A percentile compares a stretch with the other conserved stretches of the same genome.
phyloP scores from a whole-genome alignment of 2,888 invertebrate species.

The Drosophila pullipes region DNA sequence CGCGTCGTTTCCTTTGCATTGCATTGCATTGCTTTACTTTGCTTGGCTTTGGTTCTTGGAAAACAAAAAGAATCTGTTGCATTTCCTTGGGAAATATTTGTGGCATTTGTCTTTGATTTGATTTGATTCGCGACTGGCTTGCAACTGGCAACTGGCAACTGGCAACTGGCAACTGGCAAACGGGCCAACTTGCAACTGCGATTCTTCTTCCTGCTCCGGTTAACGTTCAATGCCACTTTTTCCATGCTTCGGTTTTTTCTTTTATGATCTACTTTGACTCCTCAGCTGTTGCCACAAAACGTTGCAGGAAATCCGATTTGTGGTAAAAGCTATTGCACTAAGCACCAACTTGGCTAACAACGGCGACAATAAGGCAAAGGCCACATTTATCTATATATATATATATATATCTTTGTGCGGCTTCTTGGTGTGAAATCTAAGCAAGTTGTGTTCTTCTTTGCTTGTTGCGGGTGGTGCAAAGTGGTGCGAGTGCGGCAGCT shows the following conservation, averaged over 20 bases:
- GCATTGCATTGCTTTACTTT: background rate
- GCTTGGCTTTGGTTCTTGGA: constrained; percentile 55
- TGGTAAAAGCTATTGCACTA: constrained; percentile 74
- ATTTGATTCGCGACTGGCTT: constrained; percentile 39
- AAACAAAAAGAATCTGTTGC: constrained; percentile 77
- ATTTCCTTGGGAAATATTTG: constrained; percentile 82
- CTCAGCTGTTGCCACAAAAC: constrained; percentile 62
- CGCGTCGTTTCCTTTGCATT: constrained; percentile 49
- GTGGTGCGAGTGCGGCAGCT: constrained; percentile 7
- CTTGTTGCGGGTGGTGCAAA: constrained; percentile 39
- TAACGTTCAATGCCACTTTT: constrained; percentile 43
- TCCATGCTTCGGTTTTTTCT: constrained; percentile 26
- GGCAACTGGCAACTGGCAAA: constrained; percentile 4
- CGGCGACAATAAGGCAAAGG: constrained; percentile 24
- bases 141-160: constrained; percentile 2
- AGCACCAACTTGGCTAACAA: constrained; percentile 29
- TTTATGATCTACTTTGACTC: constrained; percentile 69
- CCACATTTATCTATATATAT: background rate
- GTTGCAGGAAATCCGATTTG: constrained; percentile 80
- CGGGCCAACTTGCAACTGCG: constrained; percentile 22
- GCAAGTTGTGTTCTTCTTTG: constrained; percentile 21
- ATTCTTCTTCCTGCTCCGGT: constrained; percentile 79
- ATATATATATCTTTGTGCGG: constrained; percentile 38
- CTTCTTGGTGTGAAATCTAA: constrained; percentile 61
- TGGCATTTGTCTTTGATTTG: constrained; percentile 73